phyloP scores from a whole-genome alignment of 1,140 invertebrate species.

The Bemisia tabaci region DNA sequence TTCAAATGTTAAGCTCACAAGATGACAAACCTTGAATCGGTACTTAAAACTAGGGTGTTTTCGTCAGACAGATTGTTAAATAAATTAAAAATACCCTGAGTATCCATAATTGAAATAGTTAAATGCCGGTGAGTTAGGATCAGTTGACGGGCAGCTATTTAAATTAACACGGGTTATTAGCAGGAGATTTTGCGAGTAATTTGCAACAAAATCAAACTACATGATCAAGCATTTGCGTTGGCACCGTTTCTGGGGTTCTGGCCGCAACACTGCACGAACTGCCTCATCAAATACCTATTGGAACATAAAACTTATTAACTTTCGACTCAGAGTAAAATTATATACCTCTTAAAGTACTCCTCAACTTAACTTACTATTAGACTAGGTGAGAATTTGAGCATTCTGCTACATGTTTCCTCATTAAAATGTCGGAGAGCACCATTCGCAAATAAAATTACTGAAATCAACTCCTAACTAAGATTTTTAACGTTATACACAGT shows the following conservation, averaged over 20 bases:
- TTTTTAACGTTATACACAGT: too few relatives aligned
- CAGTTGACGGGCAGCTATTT: too few relatives aligned
- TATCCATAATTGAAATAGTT: too few relatives aligned
- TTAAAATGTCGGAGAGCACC: neutral
- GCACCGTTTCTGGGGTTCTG: slow-evolving; percentile 79
- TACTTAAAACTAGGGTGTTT: too few relatives aligned
- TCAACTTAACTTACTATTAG: neutral
- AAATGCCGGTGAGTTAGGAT: too few relatives aligned
- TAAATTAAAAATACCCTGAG: too few relatives aligned
- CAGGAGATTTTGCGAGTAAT: too few relatives aligned
- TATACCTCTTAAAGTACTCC: neutral
- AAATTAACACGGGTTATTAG: too few relatives aligned
- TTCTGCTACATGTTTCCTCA: neutral
- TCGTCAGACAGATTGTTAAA: too few relatives aligned
- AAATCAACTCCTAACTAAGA: neutral
- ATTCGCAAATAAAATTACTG: neutral
- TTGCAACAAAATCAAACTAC: too few relatives aligned
- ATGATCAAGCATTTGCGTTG: slow-evolving; percentile 83
- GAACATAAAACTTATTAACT: slow-evolving; percentile 13
- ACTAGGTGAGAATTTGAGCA: neutral
- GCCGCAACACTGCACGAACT: slow-evolving; percentile 82
- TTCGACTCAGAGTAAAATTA: neutral
- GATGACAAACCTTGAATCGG: too few relatives aligned
- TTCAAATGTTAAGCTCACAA: too few relatives aligned
- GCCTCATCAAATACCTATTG: slow-evolving; percentile 97